phyloP scores from a whole-genome alignment of 2,797 vertebrate genomes.

The Poecilia velifera region DNA sequence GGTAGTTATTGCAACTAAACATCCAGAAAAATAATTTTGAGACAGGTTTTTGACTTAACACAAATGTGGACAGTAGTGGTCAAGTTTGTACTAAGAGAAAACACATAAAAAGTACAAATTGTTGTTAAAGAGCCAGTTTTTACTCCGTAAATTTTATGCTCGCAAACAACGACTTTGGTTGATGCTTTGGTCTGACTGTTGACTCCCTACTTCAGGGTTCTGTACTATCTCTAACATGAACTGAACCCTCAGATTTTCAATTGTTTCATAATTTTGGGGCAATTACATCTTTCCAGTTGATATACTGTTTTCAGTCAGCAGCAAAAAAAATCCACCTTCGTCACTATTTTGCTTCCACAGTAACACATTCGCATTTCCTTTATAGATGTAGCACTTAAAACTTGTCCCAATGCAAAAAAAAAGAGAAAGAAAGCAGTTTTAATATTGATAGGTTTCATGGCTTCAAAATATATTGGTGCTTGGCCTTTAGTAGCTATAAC shows the following conservation, averaged over 20 bases:
- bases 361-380: neutral
- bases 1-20: neutral
- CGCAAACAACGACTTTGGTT: neutral
- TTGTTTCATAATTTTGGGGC: neutral
- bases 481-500: neutral
- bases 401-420: neutral
- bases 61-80: neutral
- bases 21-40: neutral
- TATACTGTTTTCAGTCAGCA: neutral
- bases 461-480: neutral
- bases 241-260: neutral
- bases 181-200: neutral
- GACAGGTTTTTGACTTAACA: neutral
- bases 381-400: neutral
- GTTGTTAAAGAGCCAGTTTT: neutral
- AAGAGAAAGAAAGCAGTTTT: too few species aligned
- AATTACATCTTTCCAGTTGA: neutral
- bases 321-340: neutral
- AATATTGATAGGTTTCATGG: neutral
- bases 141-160: neutral
- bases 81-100: neutral
- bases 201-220: neutral
- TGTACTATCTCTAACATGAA: neutral
- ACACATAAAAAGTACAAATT: neutral
- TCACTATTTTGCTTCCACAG: neutral